Base-by-base conservation (phyloP, 2,797 vertebrate species). In the Tragopan temminckii region DNA sequence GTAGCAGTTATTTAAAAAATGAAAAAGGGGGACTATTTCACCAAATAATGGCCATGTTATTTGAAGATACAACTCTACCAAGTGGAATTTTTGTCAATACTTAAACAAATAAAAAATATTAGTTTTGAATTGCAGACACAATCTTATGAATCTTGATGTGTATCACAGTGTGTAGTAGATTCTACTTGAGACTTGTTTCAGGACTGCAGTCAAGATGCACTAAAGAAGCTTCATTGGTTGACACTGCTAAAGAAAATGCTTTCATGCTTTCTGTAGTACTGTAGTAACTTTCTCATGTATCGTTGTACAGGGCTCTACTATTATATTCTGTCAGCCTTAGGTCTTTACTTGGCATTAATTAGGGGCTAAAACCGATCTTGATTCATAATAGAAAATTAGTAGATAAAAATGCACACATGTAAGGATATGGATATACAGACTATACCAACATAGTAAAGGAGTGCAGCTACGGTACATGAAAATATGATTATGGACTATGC, bases 261-360 rank as follows among this genome's bases (percentile, higher is more conserved):
- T 43, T 94, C 63, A 29, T 88, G 45, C 88, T 94, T 93, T 90
- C 91, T 78, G 0, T 86, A 68, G 57, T 87, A 72, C 79, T 55
- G 6, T 85, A 77, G 81, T 43, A 90, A 62, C 83, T 72, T 78
- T 74, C 76, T 91, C 72, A 64, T 87, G 92, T 95, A 93, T 93
- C 88, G 90, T 80, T 63, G 0, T 40, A 19, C 8, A 25, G 15
- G 20, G 21, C 23, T 2, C 0, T 55, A 8, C 27, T 53, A 2
- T 66, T 85, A 62, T 14, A 24, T 85, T 91, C 27, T 67, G 57
- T 52, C 55, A 76, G 23, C 35, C 69, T 79, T 90, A 64, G 83
- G 62, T 88, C 63, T 89, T 52, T 18, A 40, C 80, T 93, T 96
- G 75, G 92, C 94, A 96, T 95, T 86, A 95, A 91, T 87, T 90